A percentile compares a stretch with the other conserved stretches of the same genome.
Conservation (phyloP, 2,113 vertebrate genomes). For the Ciconia maguari region DNA sequence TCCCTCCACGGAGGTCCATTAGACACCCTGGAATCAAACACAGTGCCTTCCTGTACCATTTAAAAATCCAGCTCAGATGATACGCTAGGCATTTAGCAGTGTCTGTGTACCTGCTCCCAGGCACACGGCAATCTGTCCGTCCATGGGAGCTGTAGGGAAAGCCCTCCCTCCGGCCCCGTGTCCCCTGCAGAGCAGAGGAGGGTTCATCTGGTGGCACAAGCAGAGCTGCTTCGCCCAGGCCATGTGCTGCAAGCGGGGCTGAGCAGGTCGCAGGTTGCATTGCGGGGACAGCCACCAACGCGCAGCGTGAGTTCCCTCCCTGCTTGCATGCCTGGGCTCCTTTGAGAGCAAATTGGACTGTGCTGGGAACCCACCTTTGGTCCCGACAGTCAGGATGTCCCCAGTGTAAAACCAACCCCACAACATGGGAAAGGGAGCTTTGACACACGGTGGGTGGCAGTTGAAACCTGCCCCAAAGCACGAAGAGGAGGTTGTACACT, state of each 20-base stretch:
- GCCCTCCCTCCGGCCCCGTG: fast-evolving
- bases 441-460: background rate
- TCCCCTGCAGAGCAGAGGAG: background rate
- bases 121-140: background rate
- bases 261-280: background rate
- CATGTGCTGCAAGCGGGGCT: background rate
- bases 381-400: background rate
- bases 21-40: background rate
- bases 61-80: background rate
- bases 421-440: background rate
- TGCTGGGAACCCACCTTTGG: background rate
- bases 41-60: background rate
- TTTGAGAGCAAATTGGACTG: fast-evolving
- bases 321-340: background rate
- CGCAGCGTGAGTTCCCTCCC: background rate
- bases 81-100: background rate
- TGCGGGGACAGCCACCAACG: background rate
- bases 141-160: background rate
- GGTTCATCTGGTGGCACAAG: background rate
- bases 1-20: background rate
- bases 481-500: fast-evolving
- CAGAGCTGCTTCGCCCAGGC: background rate
- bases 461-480: background rate
- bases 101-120: background rate
- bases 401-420: background rate